These are phyloP conservation scores for Cyrtonyx montezumae DNA, from an alignment of 2,113 vertebrate species.

Conservation along the genomic window DNA sequence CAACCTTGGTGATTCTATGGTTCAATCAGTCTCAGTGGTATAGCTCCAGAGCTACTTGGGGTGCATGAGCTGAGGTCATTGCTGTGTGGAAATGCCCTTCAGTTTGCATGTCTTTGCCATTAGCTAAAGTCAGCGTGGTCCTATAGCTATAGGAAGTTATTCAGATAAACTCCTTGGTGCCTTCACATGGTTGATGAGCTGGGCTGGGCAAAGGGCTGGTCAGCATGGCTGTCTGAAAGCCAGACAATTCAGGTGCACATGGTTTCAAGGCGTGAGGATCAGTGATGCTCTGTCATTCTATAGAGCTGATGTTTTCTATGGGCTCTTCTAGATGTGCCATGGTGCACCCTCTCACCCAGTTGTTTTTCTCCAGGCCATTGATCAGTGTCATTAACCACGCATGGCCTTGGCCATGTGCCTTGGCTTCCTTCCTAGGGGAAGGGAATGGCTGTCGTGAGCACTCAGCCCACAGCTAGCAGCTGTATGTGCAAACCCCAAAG, in stretches of 20 bases:
- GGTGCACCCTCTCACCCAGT: neutral
- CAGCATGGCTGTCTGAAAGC: neutral
- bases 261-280: neutral
- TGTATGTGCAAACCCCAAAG: neutral
- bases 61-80: neutral
- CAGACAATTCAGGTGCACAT: accelerated
- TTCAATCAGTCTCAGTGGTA: neutral
- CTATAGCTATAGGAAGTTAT: neutral
- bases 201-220: neutral
- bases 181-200: neutral
- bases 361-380: neutral
- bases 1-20: too few species aligned
- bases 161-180: neutral
- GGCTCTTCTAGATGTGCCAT: neutral
- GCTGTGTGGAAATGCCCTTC: neutral
- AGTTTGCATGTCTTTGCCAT: neutral
- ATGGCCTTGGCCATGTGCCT: neutral
- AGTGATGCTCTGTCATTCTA: neutral
- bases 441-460: neutral
- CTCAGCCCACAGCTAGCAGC: neutral
- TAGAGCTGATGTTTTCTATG: neutral
- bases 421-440: accelerated
- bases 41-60: accelerated
- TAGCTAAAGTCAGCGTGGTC: neutral
- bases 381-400: neutral